phyloP scores from a whole-genome alignment of 2,797 vertebrate genomes.

The Pangasius larnaudii region DNA sequence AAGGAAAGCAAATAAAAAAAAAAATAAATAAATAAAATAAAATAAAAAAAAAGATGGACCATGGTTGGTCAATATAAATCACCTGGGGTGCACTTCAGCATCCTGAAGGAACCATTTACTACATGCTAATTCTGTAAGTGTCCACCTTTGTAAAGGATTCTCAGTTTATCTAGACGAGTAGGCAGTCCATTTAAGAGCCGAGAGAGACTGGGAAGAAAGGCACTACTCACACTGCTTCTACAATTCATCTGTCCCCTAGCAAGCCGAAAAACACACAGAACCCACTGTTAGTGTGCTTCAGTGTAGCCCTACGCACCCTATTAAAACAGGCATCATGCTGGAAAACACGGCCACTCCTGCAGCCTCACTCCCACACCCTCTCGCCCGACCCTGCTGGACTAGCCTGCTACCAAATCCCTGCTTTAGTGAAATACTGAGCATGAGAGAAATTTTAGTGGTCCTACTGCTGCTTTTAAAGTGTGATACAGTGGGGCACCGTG shows the following conservation, averaged over 20 bases:
- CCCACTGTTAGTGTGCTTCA: constrained; percentile 68
- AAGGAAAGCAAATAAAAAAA: background rate
- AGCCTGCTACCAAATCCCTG: constrained; percentile 62
- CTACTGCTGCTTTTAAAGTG: constrained; percentile 43
- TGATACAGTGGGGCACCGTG: constrained; percentile 48
- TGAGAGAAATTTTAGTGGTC: constrained; percentile 64
- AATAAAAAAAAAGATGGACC: background rate
- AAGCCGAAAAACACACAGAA: constrained; percentile 62
- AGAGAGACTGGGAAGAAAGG: constrained; percentile 43
- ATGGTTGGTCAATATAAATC: background rate
- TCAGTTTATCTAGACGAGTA: background rate
- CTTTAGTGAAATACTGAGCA: constrained; percentile 65
- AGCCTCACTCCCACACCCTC: constrained; percentile 1
- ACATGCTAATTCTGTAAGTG: background rate
- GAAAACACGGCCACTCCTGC: constrained; percentile 54
- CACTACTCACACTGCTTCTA: constrained; percentile 41
- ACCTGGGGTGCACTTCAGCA: background rate
- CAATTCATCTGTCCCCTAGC: constrained; percentile 48
- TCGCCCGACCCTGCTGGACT: constrained; percentile 32
- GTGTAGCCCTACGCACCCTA: constrained; percentile 60
- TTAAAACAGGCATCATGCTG: constrained; percentile 72
- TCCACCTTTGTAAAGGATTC: background rate
- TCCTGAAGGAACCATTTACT: background rate
- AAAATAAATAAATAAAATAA: no score
- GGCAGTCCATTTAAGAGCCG: background rate